Conservation (phyloP, 2,113 vertebrate genomes). For the Anolis sagrei region DNA sequence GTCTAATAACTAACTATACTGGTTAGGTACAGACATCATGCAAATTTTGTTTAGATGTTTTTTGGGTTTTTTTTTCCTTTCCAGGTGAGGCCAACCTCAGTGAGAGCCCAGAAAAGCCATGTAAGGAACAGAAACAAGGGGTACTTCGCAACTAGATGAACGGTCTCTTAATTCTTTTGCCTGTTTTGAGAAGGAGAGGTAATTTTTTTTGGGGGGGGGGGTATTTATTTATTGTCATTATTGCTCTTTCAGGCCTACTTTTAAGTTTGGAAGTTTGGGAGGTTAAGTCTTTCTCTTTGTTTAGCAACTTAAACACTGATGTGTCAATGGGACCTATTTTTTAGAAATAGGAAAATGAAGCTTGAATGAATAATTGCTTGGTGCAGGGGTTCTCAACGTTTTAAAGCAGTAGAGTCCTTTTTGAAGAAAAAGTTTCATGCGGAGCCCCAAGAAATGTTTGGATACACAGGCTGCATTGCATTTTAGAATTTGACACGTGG, state of each 20-base stretch:
- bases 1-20: not conserved
- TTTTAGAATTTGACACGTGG: too few species aligned
- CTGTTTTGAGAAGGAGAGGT: constrained; percentile 72
- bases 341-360: not conserved
- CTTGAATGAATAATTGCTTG: too few species aligned
- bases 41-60: not conserved
- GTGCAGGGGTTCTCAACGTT: too few species aligned
- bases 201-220: constrained; percentile 39
- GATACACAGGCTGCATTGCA: too few species aligned
- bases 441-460: too few species aligned
- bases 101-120: constrained; percentile 71
- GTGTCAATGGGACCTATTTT: not conserved
- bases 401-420: too few species aligned
- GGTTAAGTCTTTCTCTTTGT: too few species aligned
- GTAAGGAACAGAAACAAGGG: constrained; percentile 69
- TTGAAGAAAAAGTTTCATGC: too few species aligned
- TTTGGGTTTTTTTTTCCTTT: constrained; percentile 48
- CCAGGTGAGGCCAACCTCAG: constrained; percentile 73
- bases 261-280: too few species aligned
- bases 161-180: constrained; percentile 61
- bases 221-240: not conserved
- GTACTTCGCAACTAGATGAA: constrained; percentile 68
- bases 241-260: not conserved
- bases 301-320: too few species aligned
- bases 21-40: not conserved